Evolutionary conservation across 35 echinoderm and acorn worm genomes (phyloP).

Genomic region (Amphiura filiformis): DNA sequence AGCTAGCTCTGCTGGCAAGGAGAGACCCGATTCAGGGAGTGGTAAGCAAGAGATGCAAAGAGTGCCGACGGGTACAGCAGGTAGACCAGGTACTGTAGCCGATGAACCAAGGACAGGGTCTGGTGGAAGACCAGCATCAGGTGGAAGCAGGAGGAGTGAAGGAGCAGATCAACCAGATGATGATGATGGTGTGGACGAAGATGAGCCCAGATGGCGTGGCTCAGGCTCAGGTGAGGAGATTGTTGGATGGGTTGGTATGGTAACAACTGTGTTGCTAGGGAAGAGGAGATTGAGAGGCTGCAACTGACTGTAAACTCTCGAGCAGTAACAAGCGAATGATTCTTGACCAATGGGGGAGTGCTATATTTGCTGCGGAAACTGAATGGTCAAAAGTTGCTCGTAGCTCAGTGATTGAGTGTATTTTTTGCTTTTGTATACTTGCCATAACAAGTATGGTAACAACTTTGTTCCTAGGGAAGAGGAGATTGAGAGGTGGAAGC

Average conservation of each 20-base stretch:
- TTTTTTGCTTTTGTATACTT: too few species aligned
- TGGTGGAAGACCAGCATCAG: background rate
- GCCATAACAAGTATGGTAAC: too few species aligned
- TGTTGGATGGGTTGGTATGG: background rate
- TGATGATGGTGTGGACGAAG: background rate
- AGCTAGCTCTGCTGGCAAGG: background rate
- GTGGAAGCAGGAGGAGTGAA: background rate
- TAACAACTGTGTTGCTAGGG: background rate
- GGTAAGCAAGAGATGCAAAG: background rate
- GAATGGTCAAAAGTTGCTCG: too few species aligned
- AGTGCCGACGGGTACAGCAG: background rate
- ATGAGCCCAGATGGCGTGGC: background rate
- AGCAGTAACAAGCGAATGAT: too few species aligned
- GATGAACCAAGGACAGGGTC: background rate
- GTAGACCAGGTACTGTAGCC: background rate
- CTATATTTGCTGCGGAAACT: too few species aligned
- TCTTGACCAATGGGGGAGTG: too few species aligned
- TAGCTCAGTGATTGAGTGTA: too few species aligned
- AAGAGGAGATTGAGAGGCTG: too few species aligned
- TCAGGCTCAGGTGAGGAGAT: background rate
- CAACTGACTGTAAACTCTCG: too few species aligned
- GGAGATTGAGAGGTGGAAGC: too few species aligned
- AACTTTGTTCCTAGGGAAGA: too few species aligned
- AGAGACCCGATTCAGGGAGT: background rate
- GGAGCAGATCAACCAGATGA: background rate